Base-by-base conservation (phyloP, 2,888 invertebrate species). In the Eristalis arbustorum region DNA sequence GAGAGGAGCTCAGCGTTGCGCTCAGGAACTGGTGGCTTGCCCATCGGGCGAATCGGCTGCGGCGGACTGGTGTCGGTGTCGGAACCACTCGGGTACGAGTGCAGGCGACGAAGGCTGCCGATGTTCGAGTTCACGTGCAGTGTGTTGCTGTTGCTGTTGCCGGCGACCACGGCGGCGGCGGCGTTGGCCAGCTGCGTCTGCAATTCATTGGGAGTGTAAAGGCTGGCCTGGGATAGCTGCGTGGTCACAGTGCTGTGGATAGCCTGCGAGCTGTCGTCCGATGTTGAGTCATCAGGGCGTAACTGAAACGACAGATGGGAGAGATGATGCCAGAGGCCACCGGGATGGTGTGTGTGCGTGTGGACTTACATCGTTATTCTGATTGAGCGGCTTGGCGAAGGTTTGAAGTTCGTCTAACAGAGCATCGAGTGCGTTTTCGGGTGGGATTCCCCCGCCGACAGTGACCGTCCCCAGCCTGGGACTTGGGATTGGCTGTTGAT, bases 371-470 rank as follows among this genome's bases (percentile, higher is more conserved):
- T 92, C 92, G 88, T 90, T 90, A 85, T 89, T 90, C 88, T 89
- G 91, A 89, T 91, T 90, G 89, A 92, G 93, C 69, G 97, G 97
- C 92, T 96, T 96, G 75, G 97, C 96, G 93, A 97, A 97, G 40
- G 97, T 97, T 93, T 98, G 97, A 89, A 98, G 94, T 93, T 98
- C 98, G 93, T 97, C 97, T 96, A 98, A 94, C 96, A 98, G 93
- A 95, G 97, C 97, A 96, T 98, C 98, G 96, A 98, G 97, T 95
- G 98, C 97, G 96, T 98, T 98, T 96, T 98, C 97, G 95, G 97
- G 93, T 91, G 93, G 92, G 92, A 92, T 89, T 93, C 93, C 92
- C 93, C 93, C 92, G 94, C 94, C 94, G 94, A 93, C 90, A 94
- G 93, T 89, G 94, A 94, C 92, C 93, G 93, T 89, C 94, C 94